phyloP scores from a whole-genome alignment of 2,797 vertebrate species.

The Mormyrops boulengeri region DNA sequence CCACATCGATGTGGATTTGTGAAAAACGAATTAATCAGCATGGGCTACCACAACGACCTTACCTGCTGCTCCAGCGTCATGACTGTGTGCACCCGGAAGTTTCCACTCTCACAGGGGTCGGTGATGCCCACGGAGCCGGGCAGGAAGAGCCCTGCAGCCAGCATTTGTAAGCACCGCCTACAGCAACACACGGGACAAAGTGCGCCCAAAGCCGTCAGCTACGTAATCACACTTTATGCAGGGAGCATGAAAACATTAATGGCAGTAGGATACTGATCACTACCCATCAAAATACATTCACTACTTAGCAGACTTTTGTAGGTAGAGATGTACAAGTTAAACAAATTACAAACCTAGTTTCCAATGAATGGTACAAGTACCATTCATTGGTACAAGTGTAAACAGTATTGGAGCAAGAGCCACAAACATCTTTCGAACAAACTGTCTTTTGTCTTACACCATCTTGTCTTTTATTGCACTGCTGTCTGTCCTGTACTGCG shows the following conservation, averaged over 20 bases:
- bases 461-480: neutral
- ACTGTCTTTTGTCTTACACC: neutral
- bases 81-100: slow-evolving; percentile 92
- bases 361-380: no score
- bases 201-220: neutral
- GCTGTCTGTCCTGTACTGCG: neutral
- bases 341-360: neutral
- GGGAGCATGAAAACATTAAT: neutral
- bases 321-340: neutral
- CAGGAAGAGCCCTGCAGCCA: slow-evolving; percentile 88
- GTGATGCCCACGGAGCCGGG: slow-evolving; percentile 94
- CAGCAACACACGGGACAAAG: neutral
- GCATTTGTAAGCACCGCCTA: slow-evolving; percentile 94
- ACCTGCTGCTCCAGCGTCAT: slow-evolving; percentile 98
- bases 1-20: neutral
- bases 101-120: slow-evolving; percentile 91
- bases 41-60: neutral
- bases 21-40: neutral
- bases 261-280: neutral
- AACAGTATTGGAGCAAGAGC: neutral
- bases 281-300: neutral
- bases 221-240: neutral
- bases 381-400: neutral
- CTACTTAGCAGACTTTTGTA: neutral
- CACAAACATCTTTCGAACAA: neutral